Conservation (phyloP, 2,888 invertebrate genomes). For the Nemotelus pantherinus region DNA sequence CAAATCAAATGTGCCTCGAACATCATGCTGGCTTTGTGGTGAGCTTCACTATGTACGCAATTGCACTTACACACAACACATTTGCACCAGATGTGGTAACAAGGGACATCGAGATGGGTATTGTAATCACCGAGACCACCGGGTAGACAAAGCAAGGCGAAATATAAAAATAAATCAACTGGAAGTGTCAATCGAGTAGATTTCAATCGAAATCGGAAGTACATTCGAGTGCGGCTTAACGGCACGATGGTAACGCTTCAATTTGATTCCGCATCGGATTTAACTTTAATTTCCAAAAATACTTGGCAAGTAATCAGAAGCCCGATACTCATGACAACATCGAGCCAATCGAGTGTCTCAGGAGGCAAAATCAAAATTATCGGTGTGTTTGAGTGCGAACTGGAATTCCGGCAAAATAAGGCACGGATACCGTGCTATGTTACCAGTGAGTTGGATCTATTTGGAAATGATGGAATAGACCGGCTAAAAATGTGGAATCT, state of each 20-base stretch:
- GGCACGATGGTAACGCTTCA: not conserved
- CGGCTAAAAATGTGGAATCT: not conserved
- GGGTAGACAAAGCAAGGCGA: not conserved
- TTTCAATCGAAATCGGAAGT: not conserved
- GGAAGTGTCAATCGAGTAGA: not conserved
- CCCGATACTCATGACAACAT: not conserved
- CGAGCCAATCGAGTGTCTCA: not conserved
- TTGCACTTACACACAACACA: not conserved
- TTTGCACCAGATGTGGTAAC: not conserved
- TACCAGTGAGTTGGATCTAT: slow-evolving; percentile 12
- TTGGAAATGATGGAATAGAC: slow-evolving; percentile 6
- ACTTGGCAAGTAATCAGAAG: not conserved
- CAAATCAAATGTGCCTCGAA: not conserved
- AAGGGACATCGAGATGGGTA: slow-evolving; percentile 4
- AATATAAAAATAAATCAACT: not conserved
- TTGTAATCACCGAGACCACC: not conserved
- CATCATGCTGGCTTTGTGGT: not conserved
- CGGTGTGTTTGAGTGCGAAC: not conserved
- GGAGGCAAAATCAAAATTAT: not conserved
- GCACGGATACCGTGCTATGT: not conserved
- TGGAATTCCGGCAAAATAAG: not conserved
- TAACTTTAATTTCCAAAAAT: not conserved
- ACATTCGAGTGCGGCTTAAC: not conserved
- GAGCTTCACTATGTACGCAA: not conserved
- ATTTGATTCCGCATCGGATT: slow-evolving; percentile 15